Conservation (phyloP, 2,888 invertebrate species). For the Leucoma salicis region DNA sequence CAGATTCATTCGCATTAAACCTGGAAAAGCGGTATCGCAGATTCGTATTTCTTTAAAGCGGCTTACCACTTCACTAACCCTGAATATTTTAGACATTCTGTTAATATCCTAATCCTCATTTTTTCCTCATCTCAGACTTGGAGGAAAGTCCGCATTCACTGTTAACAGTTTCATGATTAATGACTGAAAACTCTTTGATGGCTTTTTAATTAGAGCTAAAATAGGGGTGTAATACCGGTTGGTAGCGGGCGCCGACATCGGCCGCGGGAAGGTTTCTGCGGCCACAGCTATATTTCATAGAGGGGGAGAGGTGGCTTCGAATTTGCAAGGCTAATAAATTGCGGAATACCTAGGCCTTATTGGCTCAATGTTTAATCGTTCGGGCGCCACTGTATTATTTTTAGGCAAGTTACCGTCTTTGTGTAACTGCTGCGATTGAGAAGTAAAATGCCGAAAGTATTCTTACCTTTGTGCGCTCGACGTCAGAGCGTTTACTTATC, state of each 20-base stretch:
- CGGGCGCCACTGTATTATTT: slow-evolving; percentile 66
- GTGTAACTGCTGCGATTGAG: slow-evolving; percentile 50
- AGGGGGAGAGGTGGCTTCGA: slow-evolving; percentile 61
- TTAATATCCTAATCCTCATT: slow-evolving; percentile 76
- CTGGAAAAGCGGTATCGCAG: slow-evolving; percentile 57
- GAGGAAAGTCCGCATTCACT: slow-evolving; percentile 75
- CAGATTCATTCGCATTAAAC: slow-evolving; percentile 69
- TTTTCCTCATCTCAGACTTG: slow-evolving; percentile 57
- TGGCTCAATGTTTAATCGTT: slow-evolving; percentile 73
- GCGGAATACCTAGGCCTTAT: slow-evolving; percentile 78
- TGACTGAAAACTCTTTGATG: slow-evolving; percentile 82
- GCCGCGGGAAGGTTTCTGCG: slow-evolving; percentile 65
- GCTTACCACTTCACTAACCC: slow-evolving; percentile 72
- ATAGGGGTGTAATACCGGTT: slow-evolving; percentile 75
- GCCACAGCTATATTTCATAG: slow-evolving; percentile 77
- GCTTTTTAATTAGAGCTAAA: slow-evolving; percentile 83
- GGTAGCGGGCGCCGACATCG: slow-evolving; percentile 41
- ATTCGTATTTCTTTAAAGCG: slow-evolving; percentile 59
- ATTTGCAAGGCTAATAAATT: slow-evolving; percentile 83
- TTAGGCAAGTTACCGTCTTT: slow-evolving; percentile 57
- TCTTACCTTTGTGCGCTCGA: slow-evolving; percentile 63
- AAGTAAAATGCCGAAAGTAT: slow-evolving; percentile 67
- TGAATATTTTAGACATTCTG: slow-evolving; percentile 77
- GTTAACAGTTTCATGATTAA: slow-evolving; percentile 83
- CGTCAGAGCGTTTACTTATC: slow-evolving; percentile 74